Evolutionary conservation across 2,797 vertebrate species (phyloP).

Genomic region (Fratercula arctica): DNA sequence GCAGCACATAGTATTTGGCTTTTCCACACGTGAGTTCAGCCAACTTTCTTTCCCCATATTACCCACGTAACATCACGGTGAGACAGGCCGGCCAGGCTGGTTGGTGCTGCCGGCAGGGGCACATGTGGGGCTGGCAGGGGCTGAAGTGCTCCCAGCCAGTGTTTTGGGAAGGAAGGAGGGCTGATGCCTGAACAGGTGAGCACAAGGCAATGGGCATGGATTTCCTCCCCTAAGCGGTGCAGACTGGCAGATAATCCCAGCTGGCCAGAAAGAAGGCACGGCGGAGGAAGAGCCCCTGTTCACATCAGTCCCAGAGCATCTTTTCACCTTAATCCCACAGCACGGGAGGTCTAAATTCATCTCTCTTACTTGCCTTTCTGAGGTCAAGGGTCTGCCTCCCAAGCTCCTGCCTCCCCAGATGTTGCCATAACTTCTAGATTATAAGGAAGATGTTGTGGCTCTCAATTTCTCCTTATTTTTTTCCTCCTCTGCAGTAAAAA

Average conservation of each 20-base stretch:
- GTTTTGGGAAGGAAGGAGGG: background rate
- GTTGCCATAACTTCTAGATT: background rate
- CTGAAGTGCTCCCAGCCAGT: background rate
- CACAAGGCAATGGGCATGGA: rapidly evolving
- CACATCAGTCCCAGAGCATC: background rate
- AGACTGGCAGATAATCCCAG: background rate
- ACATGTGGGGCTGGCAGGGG: rapidly evolving
- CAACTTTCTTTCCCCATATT: background rate
- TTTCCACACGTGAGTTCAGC: background rate
- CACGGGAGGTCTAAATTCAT: background rate
- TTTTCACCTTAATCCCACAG: background rate
- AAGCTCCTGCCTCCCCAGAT: background rate
- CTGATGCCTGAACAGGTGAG: background rate
- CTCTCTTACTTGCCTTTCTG: background rate
- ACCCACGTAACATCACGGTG: rapidly evolving
- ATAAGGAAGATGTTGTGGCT: background rate
- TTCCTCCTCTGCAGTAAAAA: background rate
- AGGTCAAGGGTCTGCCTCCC: background rate
- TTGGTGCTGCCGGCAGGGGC: background rate
- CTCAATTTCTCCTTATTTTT: background rate
- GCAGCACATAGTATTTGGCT: background rate
- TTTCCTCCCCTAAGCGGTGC: background rate
- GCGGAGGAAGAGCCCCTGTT: background rate
- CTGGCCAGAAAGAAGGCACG: background rate
- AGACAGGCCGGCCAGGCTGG: background rate